Conservation (phyloP, 2,797 vertebrate genomes). For the Pitangus sulphuratus region DNA sequence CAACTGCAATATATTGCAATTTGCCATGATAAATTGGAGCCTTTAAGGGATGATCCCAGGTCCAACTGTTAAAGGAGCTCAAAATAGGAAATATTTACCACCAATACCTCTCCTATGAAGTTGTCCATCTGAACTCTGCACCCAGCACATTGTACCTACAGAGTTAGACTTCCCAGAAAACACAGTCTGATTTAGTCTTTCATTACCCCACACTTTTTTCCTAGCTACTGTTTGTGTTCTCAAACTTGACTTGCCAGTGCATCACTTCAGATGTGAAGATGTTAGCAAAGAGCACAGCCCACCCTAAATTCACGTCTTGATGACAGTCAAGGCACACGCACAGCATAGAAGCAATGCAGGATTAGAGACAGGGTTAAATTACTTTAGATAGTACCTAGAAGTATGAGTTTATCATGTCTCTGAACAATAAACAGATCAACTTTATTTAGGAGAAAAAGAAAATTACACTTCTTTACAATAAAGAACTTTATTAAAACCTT, state of each 20-base stretch:
- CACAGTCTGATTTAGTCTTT: background rate
- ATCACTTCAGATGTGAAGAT: background rate
- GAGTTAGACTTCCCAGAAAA: background rate
- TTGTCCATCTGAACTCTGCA: background rate
- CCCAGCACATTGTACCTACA: background rate
- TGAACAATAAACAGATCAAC: background rate
- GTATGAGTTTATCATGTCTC: background rate
- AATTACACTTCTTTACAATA: background rate
- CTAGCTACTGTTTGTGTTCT: background rate
- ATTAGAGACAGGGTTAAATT: background rate
- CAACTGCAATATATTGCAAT: background rate
- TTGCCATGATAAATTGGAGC: background rate
- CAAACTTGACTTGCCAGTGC: background rate
- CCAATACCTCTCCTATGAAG: background rate
- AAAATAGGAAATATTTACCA: background rate
- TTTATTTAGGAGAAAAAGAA: background rate
- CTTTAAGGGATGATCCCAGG: background rate
- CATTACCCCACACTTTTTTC: background rate
- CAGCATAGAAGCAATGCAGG: background rate
- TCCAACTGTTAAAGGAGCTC: background rate
- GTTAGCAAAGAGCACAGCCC: background rate
- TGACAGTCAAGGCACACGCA: accelerated
- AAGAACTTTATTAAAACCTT: background rate
- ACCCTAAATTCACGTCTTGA: background rate
- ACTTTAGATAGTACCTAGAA: background rate